Evolutionary conservation across 2,113 vertebrate species (phyloP).

Genomic region (Sinocyclocheilus maitianheensis): DNA sequence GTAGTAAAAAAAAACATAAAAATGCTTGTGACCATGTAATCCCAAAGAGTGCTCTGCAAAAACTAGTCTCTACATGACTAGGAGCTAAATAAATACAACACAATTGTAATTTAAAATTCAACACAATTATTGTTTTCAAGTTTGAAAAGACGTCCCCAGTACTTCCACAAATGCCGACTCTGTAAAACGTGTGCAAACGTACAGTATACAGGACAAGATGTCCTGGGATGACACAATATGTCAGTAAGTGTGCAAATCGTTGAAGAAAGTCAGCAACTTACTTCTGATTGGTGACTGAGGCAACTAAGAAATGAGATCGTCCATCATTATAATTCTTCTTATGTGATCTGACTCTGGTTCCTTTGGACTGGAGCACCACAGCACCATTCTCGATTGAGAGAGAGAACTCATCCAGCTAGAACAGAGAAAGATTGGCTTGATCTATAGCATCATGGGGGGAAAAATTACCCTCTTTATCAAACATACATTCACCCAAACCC

Average conservation of each 20-base stretch:
- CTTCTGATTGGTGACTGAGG: constrained; percentile 83
- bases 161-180: neutral
- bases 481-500: neutral
- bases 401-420: constrained; percentile 85
- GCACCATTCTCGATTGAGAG: constrained; percentile 89
- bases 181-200: neutral
- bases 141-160: too few species aligned
- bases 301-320: constrained; percentile 84
- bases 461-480: neutral
- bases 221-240: neutral
- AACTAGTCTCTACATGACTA: too few species aligned
- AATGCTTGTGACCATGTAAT: too few species aligned
- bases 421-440: constrained; percentile 16
- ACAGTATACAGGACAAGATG: neutral
- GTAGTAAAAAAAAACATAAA: too few species aligned
- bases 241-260: neutral
- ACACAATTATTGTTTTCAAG: too few species aligned
- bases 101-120: too few species aligned
- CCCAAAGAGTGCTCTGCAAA: too few species aligned
- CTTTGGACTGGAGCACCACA: constrained; percentile 84
- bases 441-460: neutral
- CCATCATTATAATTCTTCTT: constrained; percentile 88
- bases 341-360: constrained; percentile 81
- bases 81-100: too few species aligned
- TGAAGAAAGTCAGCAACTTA: constrained; percentile 64